Conservation (phyloP, 37 sponge, comb jelly and placozoan genomes). For the Halisarca cf. caerulea region DNA sequence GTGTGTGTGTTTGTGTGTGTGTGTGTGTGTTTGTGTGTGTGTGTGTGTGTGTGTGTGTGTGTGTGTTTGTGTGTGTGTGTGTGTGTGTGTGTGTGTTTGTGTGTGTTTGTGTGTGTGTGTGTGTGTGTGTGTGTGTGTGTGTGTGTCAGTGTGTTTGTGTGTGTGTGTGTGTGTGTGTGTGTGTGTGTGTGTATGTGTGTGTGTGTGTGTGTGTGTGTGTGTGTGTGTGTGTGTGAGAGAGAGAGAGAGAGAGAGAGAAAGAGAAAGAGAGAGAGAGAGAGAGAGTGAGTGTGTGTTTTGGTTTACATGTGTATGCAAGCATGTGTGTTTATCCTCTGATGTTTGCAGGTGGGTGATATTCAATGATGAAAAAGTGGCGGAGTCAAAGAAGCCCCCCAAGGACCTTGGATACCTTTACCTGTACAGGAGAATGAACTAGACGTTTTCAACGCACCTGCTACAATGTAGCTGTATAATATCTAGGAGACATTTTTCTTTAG, state of each 20-base stretch:
- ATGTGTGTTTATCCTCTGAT: neutral
- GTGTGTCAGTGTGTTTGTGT: neutral
- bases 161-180: neutral
- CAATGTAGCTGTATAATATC: too few species aligned
- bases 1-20: conserved; percentile 10
- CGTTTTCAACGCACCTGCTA: too few species aligned
- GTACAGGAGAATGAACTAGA: conserved; percentile 57
- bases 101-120: neutral
- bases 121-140: conserved; percentile 26
- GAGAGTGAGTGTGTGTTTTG: neutral
- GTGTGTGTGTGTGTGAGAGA: neutral
- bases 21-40: neutral
- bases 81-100: neutral
- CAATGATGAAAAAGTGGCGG: conserved; percentile 90
- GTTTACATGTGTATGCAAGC: neutral
- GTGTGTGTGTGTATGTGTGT: conserved; percentile 21
- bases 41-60: neutral
- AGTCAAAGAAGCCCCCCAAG: conserved; percentile 76
- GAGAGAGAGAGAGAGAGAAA: neutral
- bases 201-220: neutral
- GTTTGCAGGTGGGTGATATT: conserved; percentile 76
- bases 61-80: conserved; percentile 19
- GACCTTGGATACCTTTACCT: conserved; percentile 88
- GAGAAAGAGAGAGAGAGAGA: conserved; percentile 53
- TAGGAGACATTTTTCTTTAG: too few species aligned